A percentile compares a stretch with the other conserved stretches of the same genome.
Conservation (phyloP, 2,797 vertebrate genomes). For the Manis pentadactyla region DNA sequence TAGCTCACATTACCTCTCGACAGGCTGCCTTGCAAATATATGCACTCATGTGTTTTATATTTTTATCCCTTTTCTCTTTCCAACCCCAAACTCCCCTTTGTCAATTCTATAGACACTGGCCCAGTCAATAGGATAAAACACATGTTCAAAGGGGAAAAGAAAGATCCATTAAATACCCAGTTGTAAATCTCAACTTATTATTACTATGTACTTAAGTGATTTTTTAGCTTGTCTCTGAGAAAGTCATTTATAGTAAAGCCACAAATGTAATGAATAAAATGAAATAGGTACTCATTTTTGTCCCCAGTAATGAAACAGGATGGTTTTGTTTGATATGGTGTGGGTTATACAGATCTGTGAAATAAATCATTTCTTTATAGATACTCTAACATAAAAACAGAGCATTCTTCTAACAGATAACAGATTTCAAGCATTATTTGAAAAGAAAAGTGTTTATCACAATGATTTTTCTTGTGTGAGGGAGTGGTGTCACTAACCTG, state of each 20-base stretch:
- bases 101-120: not conserved
- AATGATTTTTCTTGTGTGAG: not conserved
- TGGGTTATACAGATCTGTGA: not conserved
- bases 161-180: not conserved
- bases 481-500: not conserved
- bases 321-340: not conserved
- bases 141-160: too few relatives aligned
- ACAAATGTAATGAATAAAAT: not conserved
- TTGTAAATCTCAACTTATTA: not conserved
- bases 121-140: not conserved
- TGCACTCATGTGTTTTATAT: not conserved
- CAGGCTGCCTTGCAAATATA: not conserved
- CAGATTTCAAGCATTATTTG: not conserved
- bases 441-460: not conserved
- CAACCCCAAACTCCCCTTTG: not conserved
- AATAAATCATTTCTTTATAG: not conserved
- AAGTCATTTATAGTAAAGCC: not conserved
- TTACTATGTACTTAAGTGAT: not conserved
- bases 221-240: not conserved
- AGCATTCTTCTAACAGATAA: not conserved
- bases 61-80: not conserved
- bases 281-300: not conserved
- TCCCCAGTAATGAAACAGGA: not conserved
- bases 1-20: not conserved
- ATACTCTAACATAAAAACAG: not conserved